phyloP scores from a whole-genome alignment of 2,797 vertebrate species.

The Pseudochirops cupreus region DNA sequence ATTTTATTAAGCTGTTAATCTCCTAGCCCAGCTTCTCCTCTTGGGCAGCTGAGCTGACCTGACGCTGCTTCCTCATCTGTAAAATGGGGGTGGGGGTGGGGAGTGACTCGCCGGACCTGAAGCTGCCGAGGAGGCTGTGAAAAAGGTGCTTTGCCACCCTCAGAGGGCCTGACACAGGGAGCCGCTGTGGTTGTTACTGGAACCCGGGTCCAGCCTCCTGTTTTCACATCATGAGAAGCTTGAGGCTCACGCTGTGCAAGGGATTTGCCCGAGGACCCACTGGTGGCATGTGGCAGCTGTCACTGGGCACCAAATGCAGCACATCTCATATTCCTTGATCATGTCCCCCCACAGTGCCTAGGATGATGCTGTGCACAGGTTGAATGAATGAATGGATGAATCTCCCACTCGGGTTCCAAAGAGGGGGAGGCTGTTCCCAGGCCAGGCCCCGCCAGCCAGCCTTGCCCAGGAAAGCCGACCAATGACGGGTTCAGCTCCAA shows the following conservation, averaged over 20 bases:
- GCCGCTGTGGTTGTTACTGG: neutral
- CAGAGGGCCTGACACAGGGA: neutral
- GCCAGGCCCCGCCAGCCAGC: neutral
- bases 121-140: neutral
- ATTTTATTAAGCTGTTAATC: neutral
- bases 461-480: neutral
- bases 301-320: neutral
- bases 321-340: neutral
- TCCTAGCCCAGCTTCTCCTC: too few species aligned
- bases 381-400: too few species aligned
- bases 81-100: neutral
- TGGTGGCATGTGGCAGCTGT: neutral
- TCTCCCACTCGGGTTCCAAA: too few species aligned
- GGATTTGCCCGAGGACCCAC: neutral
- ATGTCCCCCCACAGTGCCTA: neutral
- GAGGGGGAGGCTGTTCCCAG: too few species aligned
- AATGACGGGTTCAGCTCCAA: neutral
- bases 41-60: neutral
- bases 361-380: neutral
- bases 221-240: neutral
- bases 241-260: neutral
- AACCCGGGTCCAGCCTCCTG: neutral
- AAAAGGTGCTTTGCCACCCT: neutral
- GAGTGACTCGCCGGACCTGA: neutral
- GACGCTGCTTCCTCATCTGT: neutral